Percentiles rank a stretch among this genome's conserved stretches.
Conservation (phyloP, 2,113 vertebrate genomes). For the Salvelinus namaycush region DNA sequence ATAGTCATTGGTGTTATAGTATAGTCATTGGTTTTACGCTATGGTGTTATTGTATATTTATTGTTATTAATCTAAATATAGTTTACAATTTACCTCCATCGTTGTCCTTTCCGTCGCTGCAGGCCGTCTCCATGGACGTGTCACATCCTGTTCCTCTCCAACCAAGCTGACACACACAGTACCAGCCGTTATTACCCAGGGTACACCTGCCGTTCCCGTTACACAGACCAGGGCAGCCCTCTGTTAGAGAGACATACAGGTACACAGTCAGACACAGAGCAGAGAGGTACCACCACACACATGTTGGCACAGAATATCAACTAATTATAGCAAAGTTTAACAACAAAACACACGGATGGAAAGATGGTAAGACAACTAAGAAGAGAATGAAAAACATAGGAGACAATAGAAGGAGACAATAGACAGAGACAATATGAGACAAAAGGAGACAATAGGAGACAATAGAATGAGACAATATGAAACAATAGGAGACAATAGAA, state of each 20-base stretch:
- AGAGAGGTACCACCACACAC: not conserved
- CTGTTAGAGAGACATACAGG: constrained; percentile 72
- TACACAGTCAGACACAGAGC: constrained; percentile 18
- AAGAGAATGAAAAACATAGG: too few species aligned
- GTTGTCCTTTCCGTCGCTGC: constrained; percentile 94
- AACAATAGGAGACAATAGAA: too few species aligned
- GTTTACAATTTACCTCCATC: constrained; percentile 85
- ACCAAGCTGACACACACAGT: constrained; percentile 96
- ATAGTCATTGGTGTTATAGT: too few species aligned
- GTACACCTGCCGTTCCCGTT: constrained; percentile 97
- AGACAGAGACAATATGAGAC: too few species aligned
- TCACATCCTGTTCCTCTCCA: constrained; percentile 96
- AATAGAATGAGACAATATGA: too few species aligned
- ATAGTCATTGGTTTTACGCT: too few species aligned
- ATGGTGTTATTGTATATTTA: not conserved
- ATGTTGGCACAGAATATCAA: not conserved
- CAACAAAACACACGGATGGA: too few species aligned
- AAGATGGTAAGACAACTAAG: too few species aligned
- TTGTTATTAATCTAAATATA: too few species aligned
- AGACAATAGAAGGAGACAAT: too few species aligned
- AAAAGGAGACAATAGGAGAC: too few species aligned
- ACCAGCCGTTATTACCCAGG: constrained; percentile 94
- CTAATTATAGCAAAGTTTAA: too few species aligned
- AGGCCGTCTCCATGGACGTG: constrained; percentile 96
- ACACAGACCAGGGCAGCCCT: constrained; percentile 96